Evolutionary conservation across 2,113 vertebrate species (phyloP).

Genomic region (Etia nguti): DNA sequence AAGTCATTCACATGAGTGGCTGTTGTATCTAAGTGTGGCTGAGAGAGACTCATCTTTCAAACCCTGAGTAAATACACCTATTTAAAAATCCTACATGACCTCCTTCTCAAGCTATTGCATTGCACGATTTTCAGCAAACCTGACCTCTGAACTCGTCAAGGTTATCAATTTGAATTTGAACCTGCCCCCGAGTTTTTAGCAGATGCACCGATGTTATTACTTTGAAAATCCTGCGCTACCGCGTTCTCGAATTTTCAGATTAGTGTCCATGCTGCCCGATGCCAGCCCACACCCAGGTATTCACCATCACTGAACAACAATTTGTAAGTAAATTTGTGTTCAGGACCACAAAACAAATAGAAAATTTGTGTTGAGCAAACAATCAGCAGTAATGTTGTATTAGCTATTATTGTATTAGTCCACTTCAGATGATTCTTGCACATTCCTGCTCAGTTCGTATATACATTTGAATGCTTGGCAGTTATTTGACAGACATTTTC

Average conservation of each 20-base stretch:
- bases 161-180: neutral
- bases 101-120: neutral
- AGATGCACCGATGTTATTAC: neutral
- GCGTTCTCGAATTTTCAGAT: neutral
- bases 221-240: no score
- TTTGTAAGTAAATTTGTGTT: neutral
- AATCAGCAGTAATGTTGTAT: neutral
- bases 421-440: neutral
- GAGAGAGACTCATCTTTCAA: neutral
- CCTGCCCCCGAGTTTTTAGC: neutral
- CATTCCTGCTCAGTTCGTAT: neutral
- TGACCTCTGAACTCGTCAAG: neutral
- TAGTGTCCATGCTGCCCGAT: neutral
- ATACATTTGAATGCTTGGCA: neutral
- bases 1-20: accelerated
- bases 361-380: neutral
- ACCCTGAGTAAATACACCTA: neutral
- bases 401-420: neutral
- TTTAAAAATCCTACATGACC: neutral
- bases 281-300: neutral
- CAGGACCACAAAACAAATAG: neutral
- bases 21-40: no score
- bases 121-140: neutral
- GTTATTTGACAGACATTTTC: neutral
- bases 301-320: neutral